Conservation (phyloP, 2,888 invertebrate species). For the Carpatolechia fugitivella region DNA sequence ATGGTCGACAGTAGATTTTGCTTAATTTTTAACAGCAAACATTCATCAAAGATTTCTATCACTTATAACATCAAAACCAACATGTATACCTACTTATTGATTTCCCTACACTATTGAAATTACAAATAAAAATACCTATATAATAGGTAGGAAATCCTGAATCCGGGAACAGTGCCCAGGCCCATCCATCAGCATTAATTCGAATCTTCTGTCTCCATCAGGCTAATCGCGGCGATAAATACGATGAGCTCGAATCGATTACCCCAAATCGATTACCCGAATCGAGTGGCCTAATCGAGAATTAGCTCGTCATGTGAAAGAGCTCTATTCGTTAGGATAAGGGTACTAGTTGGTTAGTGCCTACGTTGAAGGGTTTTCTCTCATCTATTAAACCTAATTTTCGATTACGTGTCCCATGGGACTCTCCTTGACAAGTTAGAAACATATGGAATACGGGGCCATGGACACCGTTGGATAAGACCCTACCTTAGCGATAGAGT, state of each 20-base stretch:
- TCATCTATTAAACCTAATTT: no score
- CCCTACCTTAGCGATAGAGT: no score
- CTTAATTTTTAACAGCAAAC: no score
- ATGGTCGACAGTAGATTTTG: no score
- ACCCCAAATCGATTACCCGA: constrained; percentile 43
- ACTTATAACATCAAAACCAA: no score
- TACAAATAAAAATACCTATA: neutral
- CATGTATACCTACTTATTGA: no score
- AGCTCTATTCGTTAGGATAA: constrained; percentile 14
- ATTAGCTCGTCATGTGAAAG: constrained; percentile 38
- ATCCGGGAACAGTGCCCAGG: constrained; percentile 31
- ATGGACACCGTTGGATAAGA: no score
- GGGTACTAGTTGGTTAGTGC: neutral
- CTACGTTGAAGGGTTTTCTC: neutral
- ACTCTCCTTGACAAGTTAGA: no score
- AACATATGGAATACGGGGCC: no score
- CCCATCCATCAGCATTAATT: constrained; percentile 56
- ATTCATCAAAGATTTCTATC: no score
- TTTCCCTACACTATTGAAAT: no score
- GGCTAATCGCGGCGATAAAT: constrained; percentile 61
- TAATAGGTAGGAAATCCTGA: neutral
- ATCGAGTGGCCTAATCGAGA: constrained; percentile 52
- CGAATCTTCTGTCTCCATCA: constrained; percentile 60
- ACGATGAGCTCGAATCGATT: constrained; percentile 42
- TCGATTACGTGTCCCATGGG: no score